Percentiles rank a stretch among this genome's conserved stretches.
Conservation (phyloP, 1,140 invertebrate genomes). For the Formica selysi region DNA sequence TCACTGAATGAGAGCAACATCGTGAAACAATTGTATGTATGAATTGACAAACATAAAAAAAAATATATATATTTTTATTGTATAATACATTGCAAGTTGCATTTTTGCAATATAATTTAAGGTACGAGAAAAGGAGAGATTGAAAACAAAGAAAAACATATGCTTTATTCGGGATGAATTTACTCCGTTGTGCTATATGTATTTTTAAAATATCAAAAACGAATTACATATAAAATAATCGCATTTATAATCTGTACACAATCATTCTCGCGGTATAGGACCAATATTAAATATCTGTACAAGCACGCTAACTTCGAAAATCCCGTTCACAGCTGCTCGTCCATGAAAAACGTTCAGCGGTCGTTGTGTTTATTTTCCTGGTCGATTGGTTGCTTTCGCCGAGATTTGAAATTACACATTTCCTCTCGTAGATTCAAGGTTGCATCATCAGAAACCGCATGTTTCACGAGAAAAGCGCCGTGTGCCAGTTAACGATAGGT, state of each 20-base stretch:
- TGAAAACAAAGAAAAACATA: background rate
- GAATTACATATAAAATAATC: background rate
- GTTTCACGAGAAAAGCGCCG: constrained; percentile 38
- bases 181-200: background rate
- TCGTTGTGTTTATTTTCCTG: constrained; percentile 45
- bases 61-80: background rate
- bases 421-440: background rate
- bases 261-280: background rate
- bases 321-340: background rate
- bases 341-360: constrained; percentile 2
- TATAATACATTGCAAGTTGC: background rate
- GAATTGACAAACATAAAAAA: background rate
- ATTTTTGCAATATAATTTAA: constrained; percentile 19
- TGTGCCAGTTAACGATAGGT: constrained; percentile 13
- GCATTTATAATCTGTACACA: background rate
- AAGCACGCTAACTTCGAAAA: background rate
- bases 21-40: background rate
- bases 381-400: constrained; percentile 1
- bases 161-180: too few relatives aligned
- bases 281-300: background rate
- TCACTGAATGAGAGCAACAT: background rate
- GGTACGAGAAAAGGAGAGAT: background rate
- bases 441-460: background rate
- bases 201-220: background rate
- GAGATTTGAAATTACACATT: constrained; percentile 55